These are phyloP conservation scores for Mystacornis crossleyi DNA, from an alignment of 2,113 vertebrate species.

Conservation along the genomic window DNA sequence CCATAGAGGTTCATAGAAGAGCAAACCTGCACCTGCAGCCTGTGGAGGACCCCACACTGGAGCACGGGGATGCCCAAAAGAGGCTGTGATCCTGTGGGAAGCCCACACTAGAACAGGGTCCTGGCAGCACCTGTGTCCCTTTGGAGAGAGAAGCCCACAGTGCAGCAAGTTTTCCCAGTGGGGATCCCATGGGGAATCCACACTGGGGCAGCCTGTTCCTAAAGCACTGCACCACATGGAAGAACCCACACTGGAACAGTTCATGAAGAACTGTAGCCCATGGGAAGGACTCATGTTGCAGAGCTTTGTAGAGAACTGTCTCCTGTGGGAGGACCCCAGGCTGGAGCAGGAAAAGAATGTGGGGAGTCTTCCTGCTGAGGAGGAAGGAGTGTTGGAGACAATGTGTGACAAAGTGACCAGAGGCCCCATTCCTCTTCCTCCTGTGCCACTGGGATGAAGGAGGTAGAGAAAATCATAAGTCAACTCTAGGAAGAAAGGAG, in stretches of 20 bases:
- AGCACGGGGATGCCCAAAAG: not conserved
- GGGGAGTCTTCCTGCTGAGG: too few species aligned
- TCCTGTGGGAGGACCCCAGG: accelerated
- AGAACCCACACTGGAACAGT: not conserved
- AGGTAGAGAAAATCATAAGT: not conserved
- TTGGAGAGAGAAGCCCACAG: not conserved
- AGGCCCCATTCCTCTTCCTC: not conserved
- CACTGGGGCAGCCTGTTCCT: not conserved
- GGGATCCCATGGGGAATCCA: not conserved
- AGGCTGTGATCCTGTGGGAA: not conserved
- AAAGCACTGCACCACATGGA: not conserved
- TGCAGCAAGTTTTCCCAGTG: not conserved
- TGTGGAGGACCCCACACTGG: not conserved
- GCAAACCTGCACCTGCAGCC: not conserved
- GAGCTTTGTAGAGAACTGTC: not conserved
- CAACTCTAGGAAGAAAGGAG: not conserved
- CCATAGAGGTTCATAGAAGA: not conserved
- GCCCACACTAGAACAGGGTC: too few species aligned
- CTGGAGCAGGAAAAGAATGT: not conserved
- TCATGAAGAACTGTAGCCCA: not conserved
- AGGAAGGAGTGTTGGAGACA: not conserved
- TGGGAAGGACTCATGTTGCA: not conserved
- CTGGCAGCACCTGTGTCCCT: not conserved
- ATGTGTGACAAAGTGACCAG: not conserved
- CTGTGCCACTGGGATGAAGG: not conserved